Evolutionary conservation across 2,888 invertebrate genomes (phyloP), one percentile per base, ranked within the genome.

Genomic region (Coenonympha arcania): DNA sequence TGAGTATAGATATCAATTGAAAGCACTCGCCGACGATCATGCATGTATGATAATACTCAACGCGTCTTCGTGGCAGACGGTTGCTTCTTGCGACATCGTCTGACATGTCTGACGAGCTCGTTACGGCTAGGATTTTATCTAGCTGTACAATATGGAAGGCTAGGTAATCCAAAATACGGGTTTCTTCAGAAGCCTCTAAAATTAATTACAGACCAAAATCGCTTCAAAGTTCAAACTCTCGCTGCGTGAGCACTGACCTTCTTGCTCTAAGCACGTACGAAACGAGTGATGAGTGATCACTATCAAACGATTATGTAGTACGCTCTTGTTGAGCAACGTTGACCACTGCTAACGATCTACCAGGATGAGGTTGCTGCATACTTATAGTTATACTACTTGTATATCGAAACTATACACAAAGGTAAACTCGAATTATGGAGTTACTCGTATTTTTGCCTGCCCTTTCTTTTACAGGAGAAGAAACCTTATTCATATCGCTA

Each of bases 1-100:
- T 44, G n/a, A n/a, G n/a, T n/a, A n/a, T n/a, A n/a, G n/a, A 81
- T 80, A 85, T 83, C 79, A 82, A 80, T 83, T 79, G 81, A 77
- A 83, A 81, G 77, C 74, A 73, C 69, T 74, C 69, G 66, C 62
- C 54, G 34, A 66, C 63, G 60, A n/a, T n/a, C n/a, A n/a, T 62
- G 69, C 66, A 73, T 79, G 77, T 79, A 76, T 78, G 77, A 80
- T 80, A 73, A 79, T 79, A 84, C 67, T 69, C 66, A 58, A 57
- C 63, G 65, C 63, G 58, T 48, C 26, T n/a, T 31, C 47, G 42
- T 30, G 31, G 55, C 28, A 24, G 24, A 39, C 57, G 65, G 65
- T n/a, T n/a, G n/a, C n/a, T n/a, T n/a, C 68, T 79, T 83, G 74
- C 79, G 68, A 78, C 77, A 79, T 64, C 62, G 31, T 22, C 45